Percentiles rank a stretch among this genome's conserved stretches.
phyloP scores from a whole-genome alignment of 37 sponge, comb jelly and placozoan species.

The Spongilla lacustris region DNA sequence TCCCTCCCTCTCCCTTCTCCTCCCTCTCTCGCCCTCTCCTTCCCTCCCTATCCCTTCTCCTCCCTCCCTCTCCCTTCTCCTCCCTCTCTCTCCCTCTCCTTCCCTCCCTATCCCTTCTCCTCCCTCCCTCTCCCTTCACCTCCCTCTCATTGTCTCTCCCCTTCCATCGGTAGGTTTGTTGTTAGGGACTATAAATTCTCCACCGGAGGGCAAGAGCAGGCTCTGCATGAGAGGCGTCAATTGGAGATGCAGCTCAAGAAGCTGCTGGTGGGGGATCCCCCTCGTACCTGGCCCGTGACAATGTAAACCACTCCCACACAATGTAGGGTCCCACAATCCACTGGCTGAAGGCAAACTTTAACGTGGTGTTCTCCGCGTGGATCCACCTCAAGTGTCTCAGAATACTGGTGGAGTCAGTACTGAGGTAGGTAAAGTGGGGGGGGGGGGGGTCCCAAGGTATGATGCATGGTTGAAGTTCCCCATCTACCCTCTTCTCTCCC shows the following conservation, averaged over 20 bases:
- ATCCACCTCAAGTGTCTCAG: slow-evolving; percentile 93
- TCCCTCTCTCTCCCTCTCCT: neutral
- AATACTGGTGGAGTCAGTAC: slow-evolving; percentile 91
- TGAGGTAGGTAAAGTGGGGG: too few species aligned
- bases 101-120: neutral
- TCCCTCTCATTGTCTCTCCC: neutral
- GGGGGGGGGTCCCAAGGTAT: neutral
- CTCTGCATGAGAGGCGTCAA: neutral
- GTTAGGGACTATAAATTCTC: neutral
- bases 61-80: neutral
- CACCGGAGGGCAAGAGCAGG: neutral
- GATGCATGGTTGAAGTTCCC: neutral
- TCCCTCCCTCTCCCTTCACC: neutral
- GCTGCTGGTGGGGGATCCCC: slow-evolving; percentile 53
- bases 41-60: neutral
- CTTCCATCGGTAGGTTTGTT: neutral
- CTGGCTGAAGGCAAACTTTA: slow-evolving; percentile 98
- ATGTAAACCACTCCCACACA: neutral
- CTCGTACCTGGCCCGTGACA: neutral
- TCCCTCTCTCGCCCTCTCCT: neutral
- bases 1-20: neutral
- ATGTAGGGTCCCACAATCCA: slow-evolving; percentile 88
- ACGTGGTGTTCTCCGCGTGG: slow-evolving; percentile 88
- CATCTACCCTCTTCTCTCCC: neutral
- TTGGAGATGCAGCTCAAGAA: neutral